Percentiles rank a stretch among this genome's conserved stretches.
phyloP scores from a whole-genome alignment of 2,888 invertebrate genomes.

The Coleophora deauratella region DNA sequence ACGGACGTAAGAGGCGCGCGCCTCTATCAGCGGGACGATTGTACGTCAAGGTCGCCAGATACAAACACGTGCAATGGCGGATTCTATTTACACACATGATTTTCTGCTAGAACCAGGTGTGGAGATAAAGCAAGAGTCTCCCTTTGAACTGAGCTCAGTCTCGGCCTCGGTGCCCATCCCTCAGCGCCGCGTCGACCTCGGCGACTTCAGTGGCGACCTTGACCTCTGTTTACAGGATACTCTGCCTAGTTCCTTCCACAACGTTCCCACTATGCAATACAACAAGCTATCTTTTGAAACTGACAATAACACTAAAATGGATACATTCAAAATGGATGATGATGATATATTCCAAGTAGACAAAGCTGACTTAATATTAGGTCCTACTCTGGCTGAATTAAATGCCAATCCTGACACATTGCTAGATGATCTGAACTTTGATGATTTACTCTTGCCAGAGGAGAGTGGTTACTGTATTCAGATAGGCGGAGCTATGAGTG shows the following conservation, averaged over 20 bases:
- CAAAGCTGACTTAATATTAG: constrained; percentile 87
- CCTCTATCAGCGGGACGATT: constrained; percentile 67
- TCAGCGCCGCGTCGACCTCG: constrained; percentile 57
- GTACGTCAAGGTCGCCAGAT: constrained; percentile 65
- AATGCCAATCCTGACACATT: constrained; percentile 90
- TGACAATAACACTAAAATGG: constrained; percentile 63
- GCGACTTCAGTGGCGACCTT: constrained; percentile 72
- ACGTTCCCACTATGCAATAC: constrained; percentile 52
- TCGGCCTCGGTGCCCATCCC: constrained; percentile 80
- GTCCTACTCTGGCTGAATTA: constrained; percentile 88
- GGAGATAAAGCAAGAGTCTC: constrained; percentile 77
- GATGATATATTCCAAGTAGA: constrained; percentile 93
- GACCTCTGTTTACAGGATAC: constrained; percentile 72
- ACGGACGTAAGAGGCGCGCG: constrained; percentile 63
- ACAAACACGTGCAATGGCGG: constrained; percentile 76
- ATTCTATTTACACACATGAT: constrained; percentile 76
- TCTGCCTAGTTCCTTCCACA: constrained; percentile 51
- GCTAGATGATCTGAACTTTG: constrained; percentile 88
- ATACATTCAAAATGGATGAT: constrained; percentile 86
- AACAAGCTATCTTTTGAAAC: constrained; percentile 54
- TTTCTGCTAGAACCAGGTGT: constrained; percentile 77
- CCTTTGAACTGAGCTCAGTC: constrained; percentile 57
- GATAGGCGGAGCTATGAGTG: constrained; percentile 65
- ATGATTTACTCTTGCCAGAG: constrained; percentile 84
- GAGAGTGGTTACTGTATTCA: constrained; percentile 76